Percentiles rank a stretch among this genome's conserved stretches.
These are phyloP conservation scores for Sinosuthora webbiana DNA, from an alignment of 2,113 vertebrate species.

Conservation along the genomic window DNA sequence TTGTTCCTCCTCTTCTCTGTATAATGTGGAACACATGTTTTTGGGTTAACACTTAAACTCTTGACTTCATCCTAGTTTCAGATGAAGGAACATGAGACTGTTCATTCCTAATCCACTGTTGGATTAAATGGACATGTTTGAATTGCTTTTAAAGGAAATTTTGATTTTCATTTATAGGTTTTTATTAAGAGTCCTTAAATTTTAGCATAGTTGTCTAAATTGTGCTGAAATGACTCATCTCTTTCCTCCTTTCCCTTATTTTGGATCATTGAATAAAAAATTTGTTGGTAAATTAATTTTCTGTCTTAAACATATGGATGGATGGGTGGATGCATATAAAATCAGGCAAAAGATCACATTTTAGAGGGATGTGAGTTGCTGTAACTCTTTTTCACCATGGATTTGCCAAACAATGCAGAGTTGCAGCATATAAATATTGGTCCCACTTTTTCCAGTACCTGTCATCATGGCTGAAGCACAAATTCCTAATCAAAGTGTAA, in stretches of 20 bases:
- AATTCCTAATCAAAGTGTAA: neutral
- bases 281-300: neutral
- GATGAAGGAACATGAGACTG: neutral
- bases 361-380: neutral
- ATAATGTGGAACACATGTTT: neutral
- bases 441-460: neutral
- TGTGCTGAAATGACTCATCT: neutral
- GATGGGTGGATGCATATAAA: neutral
- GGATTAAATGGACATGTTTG: fast-evolving
- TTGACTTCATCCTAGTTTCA: neutral
- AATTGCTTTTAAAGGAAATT: neutral
- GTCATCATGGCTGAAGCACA: neutral
- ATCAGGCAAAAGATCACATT: neutral
- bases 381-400: neutral
- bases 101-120: neutral
- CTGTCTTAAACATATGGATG: neutral
- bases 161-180: neutral
- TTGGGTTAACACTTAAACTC: neutral
- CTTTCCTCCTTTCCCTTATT: neutral
- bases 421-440: neutral
- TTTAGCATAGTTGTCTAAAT: neutral
- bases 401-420: neutral
- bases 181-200: neutral
- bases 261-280: neutral
- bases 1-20: neutral